Evolutionary conservation across 2,113 vertebrate genomes (phyloP), one percentile per base, ranked within the genome.

Genomic region (Reinhardtius hippoglossoides): DNA sequence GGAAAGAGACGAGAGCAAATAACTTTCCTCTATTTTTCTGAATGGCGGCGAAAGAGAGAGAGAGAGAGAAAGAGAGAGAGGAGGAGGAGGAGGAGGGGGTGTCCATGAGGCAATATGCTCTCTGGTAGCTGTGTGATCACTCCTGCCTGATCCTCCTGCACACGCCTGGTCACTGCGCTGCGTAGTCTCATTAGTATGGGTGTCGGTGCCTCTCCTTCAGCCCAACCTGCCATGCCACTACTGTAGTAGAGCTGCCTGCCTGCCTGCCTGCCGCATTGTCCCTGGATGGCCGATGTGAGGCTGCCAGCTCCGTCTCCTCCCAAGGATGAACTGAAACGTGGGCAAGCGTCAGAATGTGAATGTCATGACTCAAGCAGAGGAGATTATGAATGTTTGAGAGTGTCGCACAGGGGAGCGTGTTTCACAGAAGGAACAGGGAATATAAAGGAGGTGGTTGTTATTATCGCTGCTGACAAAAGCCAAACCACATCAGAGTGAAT

Each of bases 141-240:
- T 83, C 81, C 67, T 73, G 80, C 71, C 67, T 61, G 78, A 71
- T 89, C 76, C 50, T 54, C 58, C 77, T 83, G 78, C 82, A 72
- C 78, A 56, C 23, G 63, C 83, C 72, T 78, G 87, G 82, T 84
- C 83, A 90, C 85, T 89, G 88, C 68, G 60, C 78, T 65, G 85
- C 67, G 46, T 74, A 76, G 74, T 82, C 90, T 93, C 92, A 92
- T 92, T 92, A 92, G 88, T 92, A 92, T 93, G 89, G 83, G 76
- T 84, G 90, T 88, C 76, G 71, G 71, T 31, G 64, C 87, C 79
- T 93, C 90, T 94, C 92, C 90, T 93, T 92, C 89, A 92, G 90
- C 90, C 90, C 82, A 92, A 92, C 91, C 92, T 91, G 89, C 89
- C 87, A 87, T 87, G 85, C 80, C 90, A 85, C 90, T n/a, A 86